phyloP scores from a whole-genome alignment of 1,140 invertebrate species.

The Brachionus rubens region DNA sequence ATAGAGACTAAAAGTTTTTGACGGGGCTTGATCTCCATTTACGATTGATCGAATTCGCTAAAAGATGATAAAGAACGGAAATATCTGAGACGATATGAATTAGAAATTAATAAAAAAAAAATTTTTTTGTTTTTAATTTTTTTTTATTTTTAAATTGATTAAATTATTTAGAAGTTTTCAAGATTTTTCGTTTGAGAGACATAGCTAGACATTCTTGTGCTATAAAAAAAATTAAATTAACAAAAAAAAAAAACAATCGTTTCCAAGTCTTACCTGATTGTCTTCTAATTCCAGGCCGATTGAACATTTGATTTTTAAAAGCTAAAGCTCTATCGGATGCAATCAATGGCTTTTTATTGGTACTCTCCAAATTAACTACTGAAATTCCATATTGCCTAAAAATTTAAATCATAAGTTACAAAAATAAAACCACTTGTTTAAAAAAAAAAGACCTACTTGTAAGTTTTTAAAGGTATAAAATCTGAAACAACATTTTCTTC shows the following conservation, averaged over 20 bases:
- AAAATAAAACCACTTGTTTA: neutral
- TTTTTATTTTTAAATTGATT: conserved; percentile 3
- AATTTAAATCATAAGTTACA: neutral
- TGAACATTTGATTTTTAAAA: conserved; percentile 32
- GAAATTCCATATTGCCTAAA: conserved; percentile 25
- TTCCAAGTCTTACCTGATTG: no score
- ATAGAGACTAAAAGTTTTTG: no score
- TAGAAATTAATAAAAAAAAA: no score
- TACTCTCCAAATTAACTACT: conserved; percentile 17
- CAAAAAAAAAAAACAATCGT: neutral
- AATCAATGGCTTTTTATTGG: conserved; percentile 32
- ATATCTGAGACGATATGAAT: no score
- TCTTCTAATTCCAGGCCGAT: conserved; percentile 7
- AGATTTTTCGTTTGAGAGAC: neutral
- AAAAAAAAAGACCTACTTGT: neutral
- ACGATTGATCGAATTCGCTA: no score
- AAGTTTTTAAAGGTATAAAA: conserved; percentile 23
- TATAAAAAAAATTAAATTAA: neutral
- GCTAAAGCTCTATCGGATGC: conserved; percentile 21
- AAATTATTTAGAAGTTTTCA: conserved; percentile 25
- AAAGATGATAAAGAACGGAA: no score
- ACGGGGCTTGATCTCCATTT: no score
- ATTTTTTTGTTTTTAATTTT: no score
- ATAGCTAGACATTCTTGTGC: neutral
- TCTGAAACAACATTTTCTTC: conserved; percentile 6